phyloP scores from a whole-genome alignment of 2,113 vertebrate species.

The Cercocebus atys region DNA sequence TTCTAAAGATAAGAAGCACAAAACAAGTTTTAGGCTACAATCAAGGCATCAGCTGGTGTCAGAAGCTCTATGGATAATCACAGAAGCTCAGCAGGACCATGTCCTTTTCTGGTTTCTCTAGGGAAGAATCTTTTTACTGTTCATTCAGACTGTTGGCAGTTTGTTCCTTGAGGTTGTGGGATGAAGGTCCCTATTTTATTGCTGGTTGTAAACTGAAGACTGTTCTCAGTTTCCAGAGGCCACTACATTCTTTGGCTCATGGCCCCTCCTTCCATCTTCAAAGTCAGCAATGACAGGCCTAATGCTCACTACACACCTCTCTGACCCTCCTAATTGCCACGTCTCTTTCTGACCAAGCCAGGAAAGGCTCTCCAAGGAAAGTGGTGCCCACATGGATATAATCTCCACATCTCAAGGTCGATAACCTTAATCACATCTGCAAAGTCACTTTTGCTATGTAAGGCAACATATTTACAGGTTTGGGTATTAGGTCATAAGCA shows the following conservation, averaged over 20 bases:
- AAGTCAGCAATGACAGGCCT: background rate
- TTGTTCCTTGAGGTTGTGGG: background rate
- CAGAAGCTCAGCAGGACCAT: no score
- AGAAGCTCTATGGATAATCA: no score
- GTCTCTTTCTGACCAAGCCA: background rate
- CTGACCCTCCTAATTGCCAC: background rate
- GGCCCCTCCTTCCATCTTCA: background rate
- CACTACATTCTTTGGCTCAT: rapidly evolving
- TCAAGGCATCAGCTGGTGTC: background rate
- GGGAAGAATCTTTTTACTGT: background rate
- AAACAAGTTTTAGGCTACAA: background rate
- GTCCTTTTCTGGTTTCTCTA: background rate
- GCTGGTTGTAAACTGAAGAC: background rate
- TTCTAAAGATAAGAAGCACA: background rate
- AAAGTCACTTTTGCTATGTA: background rate
- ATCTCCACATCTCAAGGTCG: background rate
- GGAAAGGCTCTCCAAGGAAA: background rate
- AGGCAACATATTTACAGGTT: background rate
- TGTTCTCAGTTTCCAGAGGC: background rate
- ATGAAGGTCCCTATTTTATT: background rate
- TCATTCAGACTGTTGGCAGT: background rate
- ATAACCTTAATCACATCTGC: background rate
- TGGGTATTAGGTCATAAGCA: background rate
- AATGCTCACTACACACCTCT: background rate
- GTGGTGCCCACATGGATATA: background rate